Percentiles rank a stretch among this genome's conserved stretches.
phyloP scores from a whole-genome alignment of 2,113 vertebrate genomes.

The Climacteris rufus region DNA sequence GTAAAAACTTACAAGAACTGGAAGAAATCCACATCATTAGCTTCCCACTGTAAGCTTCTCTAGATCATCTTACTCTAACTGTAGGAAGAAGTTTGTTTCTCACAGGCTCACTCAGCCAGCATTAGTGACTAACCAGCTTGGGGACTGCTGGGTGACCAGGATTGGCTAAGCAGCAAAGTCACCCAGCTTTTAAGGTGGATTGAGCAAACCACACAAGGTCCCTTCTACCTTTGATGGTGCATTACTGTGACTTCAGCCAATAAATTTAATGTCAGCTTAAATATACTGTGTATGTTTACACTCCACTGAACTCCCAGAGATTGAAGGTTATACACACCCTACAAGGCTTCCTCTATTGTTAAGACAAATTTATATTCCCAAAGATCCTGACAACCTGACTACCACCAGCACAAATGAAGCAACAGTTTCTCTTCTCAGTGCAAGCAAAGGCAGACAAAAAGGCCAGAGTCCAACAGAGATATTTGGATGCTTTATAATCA shows the following conservation, averaged over 20 bases:
- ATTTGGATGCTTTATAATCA: background rate
- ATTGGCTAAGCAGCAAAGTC: background rate
- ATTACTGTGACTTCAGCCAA: background rate
- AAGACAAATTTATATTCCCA: background rate
- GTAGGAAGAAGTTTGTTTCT: background rate
- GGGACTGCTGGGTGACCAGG: background rate
- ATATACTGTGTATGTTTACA: background rate
- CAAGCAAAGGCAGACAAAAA: background rate
- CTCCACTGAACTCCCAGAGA: background rate
- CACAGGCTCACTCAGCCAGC: background rate
- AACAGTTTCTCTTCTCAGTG: background rate
- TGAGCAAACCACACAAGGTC: background rate
- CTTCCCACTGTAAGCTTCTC: background rate
- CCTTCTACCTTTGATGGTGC: background rate
- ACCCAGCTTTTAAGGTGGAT: conserved; percentile 28
- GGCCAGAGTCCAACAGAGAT: background rate
- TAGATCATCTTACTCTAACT: background rate
- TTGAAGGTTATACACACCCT: background rate
- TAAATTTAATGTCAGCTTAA: conserved; percentile 23
- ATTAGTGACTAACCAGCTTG: background rate
- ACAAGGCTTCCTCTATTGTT: background rate
- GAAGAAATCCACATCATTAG: background rate
- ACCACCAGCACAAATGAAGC: background rate
- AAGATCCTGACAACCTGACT: background rate
- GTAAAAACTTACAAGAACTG: background rate